A percentile compares a stretch with the other conserved stretches of the same genome.
These are phyloP conservation scores for Brachypterus glaber DNA, from an alignment of 2,888 invertebrate genomes.

Conservation along the genomic window DNA sequence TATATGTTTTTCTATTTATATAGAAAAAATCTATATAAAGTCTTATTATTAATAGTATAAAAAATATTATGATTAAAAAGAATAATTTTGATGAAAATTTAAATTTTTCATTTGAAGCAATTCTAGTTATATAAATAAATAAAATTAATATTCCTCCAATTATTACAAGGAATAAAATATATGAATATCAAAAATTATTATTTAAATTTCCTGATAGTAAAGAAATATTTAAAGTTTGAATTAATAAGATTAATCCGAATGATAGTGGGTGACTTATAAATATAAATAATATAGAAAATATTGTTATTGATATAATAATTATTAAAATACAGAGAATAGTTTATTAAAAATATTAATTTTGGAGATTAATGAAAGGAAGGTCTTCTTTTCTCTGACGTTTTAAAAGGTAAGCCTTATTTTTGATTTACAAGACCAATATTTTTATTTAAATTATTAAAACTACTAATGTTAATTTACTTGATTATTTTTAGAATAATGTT, in stretches of 20 bases:
- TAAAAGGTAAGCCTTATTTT: conserved; percentile 49
- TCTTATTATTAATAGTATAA: no score
- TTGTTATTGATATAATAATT: conserved; percentile 28
- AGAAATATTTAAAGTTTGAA: conserved; percentile 45
- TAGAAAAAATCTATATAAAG: no score
- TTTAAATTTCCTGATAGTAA: conserved; percentile 43
- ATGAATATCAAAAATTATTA: conserved; percentile 50
- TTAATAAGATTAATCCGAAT: conserved; percentile 46
- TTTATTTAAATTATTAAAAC: no score
- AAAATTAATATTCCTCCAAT: conserved; percentile 55
- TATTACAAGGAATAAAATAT: conserved; percentile 53
- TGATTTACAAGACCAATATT: conserved; percentile 64
- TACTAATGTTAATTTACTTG: no score
- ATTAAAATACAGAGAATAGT: no score
- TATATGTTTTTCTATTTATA: no score
- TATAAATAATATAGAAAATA: conserved; percentile 38
- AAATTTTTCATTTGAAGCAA: conserved; percentile 54
- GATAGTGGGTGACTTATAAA: conserved; percentile 45
- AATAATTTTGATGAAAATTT: no score
- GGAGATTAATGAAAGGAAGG: conserved; percentile 58
- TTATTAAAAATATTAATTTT: conserved; percentile 61
- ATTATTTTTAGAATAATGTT: no score
- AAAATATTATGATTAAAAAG: no score
- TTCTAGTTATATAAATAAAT: conserved; percentile 55
- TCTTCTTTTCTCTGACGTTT: no score